A percentile compares a stretch with the other conserved stretches of the same genome.
These are phyloP conservation scores for Notodonta ziczac DNA, from an alignment of 2,888 invertebrate genomes.

Conservation along the genomic window DNA sequence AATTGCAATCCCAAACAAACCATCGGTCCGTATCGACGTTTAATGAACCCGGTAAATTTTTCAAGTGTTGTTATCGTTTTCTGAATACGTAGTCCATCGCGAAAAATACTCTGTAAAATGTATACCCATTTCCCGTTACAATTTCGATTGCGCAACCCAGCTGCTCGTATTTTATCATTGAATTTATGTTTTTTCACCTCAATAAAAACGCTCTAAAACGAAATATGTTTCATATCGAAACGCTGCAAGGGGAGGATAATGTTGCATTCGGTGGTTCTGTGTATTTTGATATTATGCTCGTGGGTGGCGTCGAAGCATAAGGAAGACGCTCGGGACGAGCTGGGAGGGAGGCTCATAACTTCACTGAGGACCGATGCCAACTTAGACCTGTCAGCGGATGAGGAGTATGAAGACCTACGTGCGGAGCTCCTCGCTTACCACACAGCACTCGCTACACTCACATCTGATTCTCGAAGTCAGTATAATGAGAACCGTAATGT, in stretches of 20 bases:
- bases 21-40: background rate
- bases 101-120: conserved; percentile 23
- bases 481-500: conserved; percentile 11
- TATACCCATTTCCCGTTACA: conserved; percentile 31
- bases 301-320: conserved; percentile 25
- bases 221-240: conserved; percentile 22
- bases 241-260: conserved; percentile 46
- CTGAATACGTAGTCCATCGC: conserved; percentile 7
- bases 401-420: conserved; percentile 75
- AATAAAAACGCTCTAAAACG: conserved; percentile 53
- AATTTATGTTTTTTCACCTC: conserved; percentile 61
- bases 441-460: conserved; percentile 60
- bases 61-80: background rate
- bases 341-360: conserved; percentile 50
- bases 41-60: background rate
- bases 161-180: conserved; percentile 54
- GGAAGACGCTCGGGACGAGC: conserved; percentile 34
- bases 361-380: conserved; percentile 63
- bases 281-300: conserved; percentile 44
- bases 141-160: conserved; percentile 50
- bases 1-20: too few species aligned
- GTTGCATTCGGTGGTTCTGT: conserved; percentile 47
- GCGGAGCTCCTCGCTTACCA: conserved; percentile 74
- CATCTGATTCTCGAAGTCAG: conserved; percentile 46
- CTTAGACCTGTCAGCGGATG: conserved; percentile 68